Evolutionary conservation across 2,113 vertebrate species (phyloP).

Genomic region (Malurus melanocephalus): DNA sequence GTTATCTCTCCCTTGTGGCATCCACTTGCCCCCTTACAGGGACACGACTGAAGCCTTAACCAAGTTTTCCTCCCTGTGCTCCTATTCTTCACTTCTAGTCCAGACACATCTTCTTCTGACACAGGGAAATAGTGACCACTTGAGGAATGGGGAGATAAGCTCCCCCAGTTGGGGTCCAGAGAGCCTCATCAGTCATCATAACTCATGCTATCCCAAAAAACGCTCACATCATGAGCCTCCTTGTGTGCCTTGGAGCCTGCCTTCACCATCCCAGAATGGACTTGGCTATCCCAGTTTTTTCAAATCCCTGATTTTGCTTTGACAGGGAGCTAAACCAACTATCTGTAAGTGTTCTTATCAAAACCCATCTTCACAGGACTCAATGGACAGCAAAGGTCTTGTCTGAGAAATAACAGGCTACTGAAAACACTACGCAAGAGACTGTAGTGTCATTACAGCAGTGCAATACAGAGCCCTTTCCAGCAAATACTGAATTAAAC

Average conservation of each 20-base stretch:
- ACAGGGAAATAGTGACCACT: not conserved
- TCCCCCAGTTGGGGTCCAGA: not conserved
- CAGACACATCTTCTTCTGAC: not conserved
- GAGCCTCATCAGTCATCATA: not conserved
- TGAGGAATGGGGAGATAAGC: accelerated
- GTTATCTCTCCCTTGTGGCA: not conserved
- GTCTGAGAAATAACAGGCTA: not conserved
- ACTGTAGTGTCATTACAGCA: not conserved
- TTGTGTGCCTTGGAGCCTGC: not conserved
- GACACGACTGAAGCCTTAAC: not conserved
- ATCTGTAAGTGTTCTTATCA: not conserved
- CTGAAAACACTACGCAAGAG: not conserved
- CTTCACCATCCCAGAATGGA: accelerated
- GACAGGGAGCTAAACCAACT: not conserved
- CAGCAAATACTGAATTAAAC: not conserved
- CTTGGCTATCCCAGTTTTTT: not conserved
- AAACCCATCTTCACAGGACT: not conserved
- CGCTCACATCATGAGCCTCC: not conserved
- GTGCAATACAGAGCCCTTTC: not conserved
- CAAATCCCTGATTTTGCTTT: not conserved
- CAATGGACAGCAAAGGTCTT: not conserved
- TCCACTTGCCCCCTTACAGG: not conserved
- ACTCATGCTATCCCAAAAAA: not conserved
- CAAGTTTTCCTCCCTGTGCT: not conserved
- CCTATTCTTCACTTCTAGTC: not conserved